Base-by-base conservation (phyloP, 2,113 vertebrate genomes). In the Entosphenus tridentatus region DNA sequence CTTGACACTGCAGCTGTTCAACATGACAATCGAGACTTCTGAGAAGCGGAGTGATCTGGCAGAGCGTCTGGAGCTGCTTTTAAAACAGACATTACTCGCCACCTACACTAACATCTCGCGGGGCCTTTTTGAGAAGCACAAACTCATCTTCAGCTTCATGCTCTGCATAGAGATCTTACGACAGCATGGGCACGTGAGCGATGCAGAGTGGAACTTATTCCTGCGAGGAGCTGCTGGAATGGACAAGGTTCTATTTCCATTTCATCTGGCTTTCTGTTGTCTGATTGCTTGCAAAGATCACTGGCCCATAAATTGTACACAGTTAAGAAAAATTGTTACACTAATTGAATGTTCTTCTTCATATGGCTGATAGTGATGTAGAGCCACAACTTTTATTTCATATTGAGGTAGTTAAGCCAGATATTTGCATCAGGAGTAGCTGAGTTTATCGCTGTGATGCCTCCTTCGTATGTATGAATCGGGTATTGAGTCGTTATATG, bases 111-210 rank as follows among this genome's bases (percentile, higher is more conserved):
- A 80, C 2, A 71, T 85, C 67, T 84, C 81, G 2, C 75, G 79
- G 10, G 82, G 84, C 13, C 83, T 85, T 62, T 85, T 86, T 57
- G 82, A 83, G 71, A 76, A 83, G 68, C 82, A 83, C 72, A 83
- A 89, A 72, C 77, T 83, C 57, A 81, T 85, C 73, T 85, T 82
- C 76, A 87, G 81, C 78, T 85, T 88, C 74, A 77, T 81, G 80
- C 75, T 84, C 56, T 85, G 81, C 12, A 56, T 84, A 56, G 83
- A 87, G 73, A 80, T 83, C 73, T 77, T 84, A 79, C 73, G 72
- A 68, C 76, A 85, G 75, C 73, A 76, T 18, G 77, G 73, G 8
- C 72, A 78, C 21, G 76, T 86, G 73, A 81, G 77, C 1, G 78
- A 82, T 6, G 70, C 3, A 0, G 81, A 87, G 73, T 85, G 80